phyloP scores from a whole-genome alignment of 2,888 invertebrate genomes.

The Mythimna vitellina region DNA sequence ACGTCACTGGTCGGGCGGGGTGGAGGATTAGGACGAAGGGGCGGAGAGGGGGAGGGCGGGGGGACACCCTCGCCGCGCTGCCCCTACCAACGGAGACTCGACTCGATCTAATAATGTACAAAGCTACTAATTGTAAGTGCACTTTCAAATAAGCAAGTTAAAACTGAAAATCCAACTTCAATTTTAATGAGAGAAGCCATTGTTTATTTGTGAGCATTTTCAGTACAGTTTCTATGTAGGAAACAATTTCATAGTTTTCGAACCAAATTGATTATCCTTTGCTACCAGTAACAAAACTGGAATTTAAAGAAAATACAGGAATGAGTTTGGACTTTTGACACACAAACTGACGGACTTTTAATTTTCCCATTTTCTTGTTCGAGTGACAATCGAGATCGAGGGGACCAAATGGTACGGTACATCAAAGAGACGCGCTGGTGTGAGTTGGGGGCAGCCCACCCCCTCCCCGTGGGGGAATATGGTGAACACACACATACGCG shows the following conservation, averaged over 20 bases:
- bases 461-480: constrained; percentile 79
- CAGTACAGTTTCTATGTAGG: background rate
- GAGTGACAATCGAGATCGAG: constrained; percentile 66
- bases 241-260: background rate
- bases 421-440: constrained; percentile 74
- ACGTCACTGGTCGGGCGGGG: constrained; percentile 85
- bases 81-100: constrained; percentile 73
- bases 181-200: constrained; percentile 18
- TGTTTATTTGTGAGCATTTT: constrained; percentile 20
- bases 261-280: background rate
- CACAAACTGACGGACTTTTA: background rate
- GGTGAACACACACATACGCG: constrained; percentile 81
- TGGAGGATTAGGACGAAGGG: constrained; percentile 84
- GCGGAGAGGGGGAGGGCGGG: constrained; percentile 72
- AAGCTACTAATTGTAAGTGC: constrained; percentile 45
- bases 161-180: constrained; percentile 31
- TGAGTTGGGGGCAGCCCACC: constrained; percentile 68
- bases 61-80: constrained; percentile 73
- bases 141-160: constrained; percentile 41
- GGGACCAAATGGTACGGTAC: constrained; percentile 70
- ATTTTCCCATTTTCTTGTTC: constrained; percentile 37
- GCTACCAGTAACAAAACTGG: background rate
- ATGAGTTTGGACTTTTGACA: background rate
- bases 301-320: background rate
- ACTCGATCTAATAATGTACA: constrained; percentile 65